phyloP scores from a whole-genome alignment of 1,140 invertebrate genomes.

The Globodera ellingtonae region DNA sequence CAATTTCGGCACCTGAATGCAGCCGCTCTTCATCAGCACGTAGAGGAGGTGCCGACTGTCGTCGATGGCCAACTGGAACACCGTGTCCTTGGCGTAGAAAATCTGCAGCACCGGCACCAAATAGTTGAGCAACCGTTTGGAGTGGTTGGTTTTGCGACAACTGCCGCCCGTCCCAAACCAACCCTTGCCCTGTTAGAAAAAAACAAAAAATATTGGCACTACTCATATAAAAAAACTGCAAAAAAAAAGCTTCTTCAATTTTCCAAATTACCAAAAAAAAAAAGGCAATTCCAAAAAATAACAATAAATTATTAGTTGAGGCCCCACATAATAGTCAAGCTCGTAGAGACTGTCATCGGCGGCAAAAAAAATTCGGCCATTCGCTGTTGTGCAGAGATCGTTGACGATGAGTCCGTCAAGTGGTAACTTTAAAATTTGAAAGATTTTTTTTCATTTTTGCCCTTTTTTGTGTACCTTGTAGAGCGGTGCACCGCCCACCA shows the following conservation, averaged over 20 bases:
- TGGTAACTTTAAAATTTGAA: conserved; percentile 70
- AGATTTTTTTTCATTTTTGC: neutral
- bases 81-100: conserved; percentile 81
- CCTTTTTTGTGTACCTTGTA: conserved; percentile 72
- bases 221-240: too few relatives aligned
- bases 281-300: too few relatives aligned
- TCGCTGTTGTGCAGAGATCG: conserved; percentile 78
- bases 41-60: conserved; percentile 86
- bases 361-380: conserved; percentile 90
- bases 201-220: too few relatives aligned
- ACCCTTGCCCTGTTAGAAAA: conserved; percentile 69
- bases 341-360: conserved; percentile 93
- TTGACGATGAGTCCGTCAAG: conserved; percentile 87
- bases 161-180: conserved; percentile 80
- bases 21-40: conserved; percentile 75
- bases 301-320: too few relatives aligned
- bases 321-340: conserved; percentile 82
- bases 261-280: too few relatives aligned
- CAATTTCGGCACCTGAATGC: conserved; percentile 66
- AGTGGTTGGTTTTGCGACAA: conserved; percentile 75
- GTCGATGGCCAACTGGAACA: conserved; percentile 86
- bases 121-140: conserved; percentile 43
- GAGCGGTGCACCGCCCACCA: conserved; percentile 81
- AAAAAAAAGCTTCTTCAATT: too few relatives aligned
- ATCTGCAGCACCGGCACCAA: conserved; percentile 80